These are phyloP conservation scores for Cynopterus brachyotis DNA, from an alignment of 2,113 vertebrate species.

Conservation along the genomic window DNA sequence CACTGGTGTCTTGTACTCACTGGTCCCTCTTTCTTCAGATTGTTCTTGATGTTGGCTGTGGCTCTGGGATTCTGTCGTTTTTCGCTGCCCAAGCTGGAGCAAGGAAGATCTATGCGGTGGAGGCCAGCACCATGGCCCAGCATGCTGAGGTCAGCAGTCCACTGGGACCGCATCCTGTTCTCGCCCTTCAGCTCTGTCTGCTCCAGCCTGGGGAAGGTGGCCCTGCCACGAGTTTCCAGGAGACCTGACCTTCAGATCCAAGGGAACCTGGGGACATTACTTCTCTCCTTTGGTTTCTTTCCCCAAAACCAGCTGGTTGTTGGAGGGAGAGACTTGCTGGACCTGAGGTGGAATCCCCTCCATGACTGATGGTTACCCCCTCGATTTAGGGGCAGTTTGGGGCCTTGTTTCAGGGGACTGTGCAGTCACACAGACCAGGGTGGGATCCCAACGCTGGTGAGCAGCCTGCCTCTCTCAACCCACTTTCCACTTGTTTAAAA, in stretches of 20 bases:
- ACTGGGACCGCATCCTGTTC: rapidly evolving
- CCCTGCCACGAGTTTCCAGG: not conserved
- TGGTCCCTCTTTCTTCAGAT: conserved; percentile 82
- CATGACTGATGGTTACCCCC: no score
- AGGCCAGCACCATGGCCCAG: conserved; percentile 98
- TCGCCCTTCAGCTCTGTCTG: rapidly evolving
- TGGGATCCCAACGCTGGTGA: not conserved
- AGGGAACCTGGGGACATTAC: not conserved
- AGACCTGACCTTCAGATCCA: not conserved
- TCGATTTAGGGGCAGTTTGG: not conserved
- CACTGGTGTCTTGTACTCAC: not conserved
- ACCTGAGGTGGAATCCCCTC: not conserved
- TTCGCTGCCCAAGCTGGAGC: conserved; percentile 97
- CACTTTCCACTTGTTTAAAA: no score
- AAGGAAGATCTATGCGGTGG: conserved; percentile 96
- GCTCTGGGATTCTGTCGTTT: conserved; percentile 97
- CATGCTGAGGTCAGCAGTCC: conserved; percentile 90
- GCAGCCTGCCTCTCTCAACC: not conserved
- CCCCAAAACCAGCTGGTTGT: no score
- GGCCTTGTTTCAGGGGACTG: not conserved
- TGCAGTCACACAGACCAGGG: not conserved
- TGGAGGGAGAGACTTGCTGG: not conserved
- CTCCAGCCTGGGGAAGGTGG: not conserved
- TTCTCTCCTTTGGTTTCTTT: not conserved
- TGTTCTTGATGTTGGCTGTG: conserved; percentile 95